Evolutionary conservation across 2,888 invertebrate genomes (phyloP).

Genomic region (Machimus atricapillus): DNA sequence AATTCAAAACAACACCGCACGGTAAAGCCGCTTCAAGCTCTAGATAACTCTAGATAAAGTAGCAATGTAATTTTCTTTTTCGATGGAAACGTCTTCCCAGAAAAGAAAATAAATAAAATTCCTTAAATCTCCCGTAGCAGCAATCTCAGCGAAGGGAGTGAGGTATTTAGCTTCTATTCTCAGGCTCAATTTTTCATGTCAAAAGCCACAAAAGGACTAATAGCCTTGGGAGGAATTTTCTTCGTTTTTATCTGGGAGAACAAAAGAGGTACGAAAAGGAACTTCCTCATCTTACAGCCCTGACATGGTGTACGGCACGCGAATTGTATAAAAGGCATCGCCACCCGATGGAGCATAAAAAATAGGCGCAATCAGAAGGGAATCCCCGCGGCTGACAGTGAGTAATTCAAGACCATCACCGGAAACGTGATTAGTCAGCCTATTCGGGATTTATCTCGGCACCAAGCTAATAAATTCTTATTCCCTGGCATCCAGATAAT

Average conservation of each 20-base stretch:
- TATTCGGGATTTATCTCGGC: neutral
- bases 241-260: neutral
- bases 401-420: neutral
- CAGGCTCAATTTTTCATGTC: neutral
- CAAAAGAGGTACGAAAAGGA: neutral
- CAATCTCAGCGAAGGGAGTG: neutral
- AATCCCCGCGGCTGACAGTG: neutral
- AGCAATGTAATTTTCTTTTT: neutral
- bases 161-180: neutral
- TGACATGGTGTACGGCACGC: neutral
- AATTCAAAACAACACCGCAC: neutral
- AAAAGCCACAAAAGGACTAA: conserved; percentile 5
- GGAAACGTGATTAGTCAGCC: neutral
- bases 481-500: neutral
- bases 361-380: neutral
- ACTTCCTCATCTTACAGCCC: neutral
- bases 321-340: neutral
- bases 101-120: neutral
- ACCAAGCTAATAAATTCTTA: neutral
- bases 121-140: neutral
- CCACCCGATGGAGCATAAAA: neutral
- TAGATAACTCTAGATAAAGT: neutral
- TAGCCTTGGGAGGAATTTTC: neutral
- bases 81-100: neutral
- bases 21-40: neutral